phyloP scores from a whole-genome alignment of 1,140 invertebrate species.

The Saxidomus purpurata region DNA sequence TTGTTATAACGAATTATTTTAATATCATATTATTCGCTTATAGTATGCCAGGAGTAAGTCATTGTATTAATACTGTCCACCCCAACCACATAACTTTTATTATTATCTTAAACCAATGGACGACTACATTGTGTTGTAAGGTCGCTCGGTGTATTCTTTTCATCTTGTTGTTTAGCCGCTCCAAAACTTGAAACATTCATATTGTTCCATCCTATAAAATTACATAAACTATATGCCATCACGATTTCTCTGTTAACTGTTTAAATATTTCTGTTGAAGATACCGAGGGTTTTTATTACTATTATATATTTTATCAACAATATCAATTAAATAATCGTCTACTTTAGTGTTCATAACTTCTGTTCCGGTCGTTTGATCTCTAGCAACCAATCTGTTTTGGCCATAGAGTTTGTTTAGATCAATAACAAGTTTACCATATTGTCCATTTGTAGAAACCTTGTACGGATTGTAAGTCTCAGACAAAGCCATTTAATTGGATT shows the following conservation, averaged over 20 bases:
- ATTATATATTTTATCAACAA: neutral
- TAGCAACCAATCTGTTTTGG: neutral
- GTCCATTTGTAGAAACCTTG: neutral
- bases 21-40: neutral
- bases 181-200: neutral
- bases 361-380: neutral
- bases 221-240: neutral
- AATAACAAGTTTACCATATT: neutral
- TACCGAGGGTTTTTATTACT: neutral
- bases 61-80: neutral
- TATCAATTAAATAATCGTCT: neutral
- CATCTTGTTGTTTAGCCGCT: neutral
- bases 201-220: neutral
- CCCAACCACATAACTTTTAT: constrained; percentile 2
- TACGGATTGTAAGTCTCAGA: neutral
- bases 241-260: neutral
- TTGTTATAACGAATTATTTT: neutral
- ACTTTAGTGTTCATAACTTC: neutral
- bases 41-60: neutral
- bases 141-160: neutral
- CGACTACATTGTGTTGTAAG: neutral
- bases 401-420: neutral
- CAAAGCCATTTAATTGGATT: no score
- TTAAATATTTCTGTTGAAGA: neutral
- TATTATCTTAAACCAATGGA: neutral